Evolutionary conservation across 1,140 invertebrate species (phyloP), one percentile per base, ranked within the genome.

Genomic region (Triops longicaudatus): DNA sequence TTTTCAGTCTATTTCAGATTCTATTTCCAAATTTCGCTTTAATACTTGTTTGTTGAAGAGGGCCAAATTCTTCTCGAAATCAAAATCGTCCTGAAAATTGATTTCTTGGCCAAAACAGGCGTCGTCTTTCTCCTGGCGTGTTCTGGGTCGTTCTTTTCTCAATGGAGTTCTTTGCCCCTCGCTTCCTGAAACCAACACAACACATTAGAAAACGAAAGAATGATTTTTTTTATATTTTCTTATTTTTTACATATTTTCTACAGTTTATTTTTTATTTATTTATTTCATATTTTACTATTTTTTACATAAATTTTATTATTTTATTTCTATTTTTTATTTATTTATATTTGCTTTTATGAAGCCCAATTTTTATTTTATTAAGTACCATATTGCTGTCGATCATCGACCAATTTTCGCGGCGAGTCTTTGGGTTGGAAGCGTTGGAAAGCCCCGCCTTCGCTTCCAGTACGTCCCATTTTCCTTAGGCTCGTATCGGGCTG

Each of bases 31-130:
- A n/a, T 42, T 9, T 22, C 76, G 22, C 11, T 26, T 11, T 12
- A 84, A 83, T 74, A 86, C 86, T 81, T 87, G 83, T 85, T 97
- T 97, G 84, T 96, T 91, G 85, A 96, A 96, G 28, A 97, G 85
- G 12, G 93, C 93, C 26, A 96, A 85, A 87, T 96, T 96, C 79
- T 93, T 95, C 83, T 96, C 94, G 88, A 97, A 96, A 87, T 96
- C 95, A 87, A 96, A 97, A 80, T 95, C 93, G 82, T 93, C 88
- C 78, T 86, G 84, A 72, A 88, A 81, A 42, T 86, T 87, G 73
- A 89, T 85, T 6, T 87, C 86, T 44, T 86, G 87, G 79, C 87
- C 89, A 82, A 90, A 90, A 77, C 88, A 87, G 50, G 89, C 86
- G 80, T 89, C 88, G 81, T 89, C 86, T 78, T 83, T 83, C 77